These are phyloP conservation scores for Chiloscyllium plagiosum DNA, from an alignment of 2,113 vertebrate genomes.

Conservation along the genomic window DNA sequence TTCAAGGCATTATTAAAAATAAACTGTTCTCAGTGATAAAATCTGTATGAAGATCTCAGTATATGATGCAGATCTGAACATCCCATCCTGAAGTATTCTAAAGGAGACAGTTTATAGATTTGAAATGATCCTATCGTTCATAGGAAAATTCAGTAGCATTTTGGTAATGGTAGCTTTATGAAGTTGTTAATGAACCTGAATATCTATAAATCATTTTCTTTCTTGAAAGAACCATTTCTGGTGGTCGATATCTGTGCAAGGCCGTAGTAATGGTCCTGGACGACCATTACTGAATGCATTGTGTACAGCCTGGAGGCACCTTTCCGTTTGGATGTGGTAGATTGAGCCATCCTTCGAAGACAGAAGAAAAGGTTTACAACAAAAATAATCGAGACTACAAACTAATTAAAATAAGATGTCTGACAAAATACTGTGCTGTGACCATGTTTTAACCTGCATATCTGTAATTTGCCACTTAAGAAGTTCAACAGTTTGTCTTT, in stretches of 20 bases:
- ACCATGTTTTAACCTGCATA: neutral
- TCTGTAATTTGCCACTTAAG: neutral
- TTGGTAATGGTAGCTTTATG: neutral
- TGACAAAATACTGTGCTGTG: neutral
- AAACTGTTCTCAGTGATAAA: conserved; percentile 9
- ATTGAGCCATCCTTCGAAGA: conserved; percentile 73
- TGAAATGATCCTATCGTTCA: conserved; percentile 6
- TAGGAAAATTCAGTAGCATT: neutral
- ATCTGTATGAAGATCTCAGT: neutral
- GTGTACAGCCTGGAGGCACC: conserved; percentile 71
- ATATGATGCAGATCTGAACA: neutral
- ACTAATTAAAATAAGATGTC: neutral
- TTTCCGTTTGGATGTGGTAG: conserved; percentile 68
- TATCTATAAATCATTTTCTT: conserved; percentile 44
- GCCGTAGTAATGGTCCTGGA: conserved; percentile 66
- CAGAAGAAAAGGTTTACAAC: conserved; percentile 35
- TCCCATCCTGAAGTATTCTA: neutral
- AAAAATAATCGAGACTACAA: neutral
- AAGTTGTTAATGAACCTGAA: neutral
- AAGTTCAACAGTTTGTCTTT: neutral
- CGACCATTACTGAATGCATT: conserved; percentile 48
- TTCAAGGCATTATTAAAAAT: conserved; percentile 14
- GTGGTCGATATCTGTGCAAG: conserved; percentile 59
- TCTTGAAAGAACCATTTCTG: conserved; percentile 93
- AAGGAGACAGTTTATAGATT: neutral